phyloP scores from a whole-genome alignment of 1,140 invertebrate genomes.

The Oreohelix idahoensis region DNA sequence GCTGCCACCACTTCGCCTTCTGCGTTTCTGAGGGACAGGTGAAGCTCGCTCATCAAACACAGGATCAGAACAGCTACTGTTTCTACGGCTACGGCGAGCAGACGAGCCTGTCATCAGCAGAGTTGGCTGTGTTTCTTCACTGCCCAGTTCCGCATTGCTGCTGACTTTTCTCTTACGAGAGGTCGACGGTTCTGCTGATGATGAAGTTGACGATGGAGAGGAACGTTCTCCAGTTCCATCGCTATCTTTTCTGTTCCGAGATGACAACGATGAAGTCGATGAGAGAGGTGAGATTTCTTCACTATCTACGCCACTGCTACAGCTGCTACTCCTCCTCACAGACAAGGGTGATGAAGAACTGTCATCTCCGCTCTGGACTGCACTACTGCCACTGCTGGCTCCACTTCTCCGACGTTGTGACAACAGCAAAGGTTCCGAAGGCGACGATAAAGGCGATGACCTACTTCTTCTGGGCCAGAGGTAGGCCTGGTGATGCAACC shows the following conservation, averaged over 20 bases:
- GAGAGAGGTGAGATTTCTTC: background rate
- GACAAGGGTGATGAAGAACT: background rate
- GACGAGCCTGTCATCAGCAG: background rate
- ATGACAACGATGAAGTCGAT: background rate
- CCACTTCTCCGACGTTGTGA: constrained; percentile 1
- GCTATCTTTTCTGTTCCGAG: background rate
- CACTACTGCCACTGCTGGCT: background rate
- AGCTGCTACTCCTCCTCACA: background rate
- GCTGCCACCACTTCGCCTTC: background rate
- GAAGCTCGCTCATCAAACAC: background rate
- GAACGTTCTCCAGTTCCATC: background rate
- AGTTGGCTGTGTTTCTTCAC: background rate
- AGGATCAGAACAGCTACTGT: background rate
- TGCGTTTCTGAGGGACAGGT: background rate
- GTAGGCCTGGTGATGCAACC: constrained; percentile 35
- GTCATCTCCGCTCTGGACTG: background rate
- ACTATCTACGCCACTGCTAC: background rate
- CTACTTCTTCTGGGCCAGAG: constrained; percentile 16
- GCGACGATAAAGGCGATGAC: background rate
- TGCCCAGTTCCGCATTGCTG: background rate
- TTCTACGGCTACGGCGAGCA: background rate
- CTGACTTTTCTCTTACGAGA: background rate
- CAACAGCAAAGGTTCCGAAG: background rate
- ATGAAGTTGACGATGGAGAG: background rate
- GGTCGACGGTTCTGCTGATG: background rate